Percentiles rank a stretch among this genome's conserved stretches.
These are phyloP conservation scores for Lobophora halterata DNA, from an alignment of 2,888 invertebrate species.

Conservation along the genomic window DNA sequence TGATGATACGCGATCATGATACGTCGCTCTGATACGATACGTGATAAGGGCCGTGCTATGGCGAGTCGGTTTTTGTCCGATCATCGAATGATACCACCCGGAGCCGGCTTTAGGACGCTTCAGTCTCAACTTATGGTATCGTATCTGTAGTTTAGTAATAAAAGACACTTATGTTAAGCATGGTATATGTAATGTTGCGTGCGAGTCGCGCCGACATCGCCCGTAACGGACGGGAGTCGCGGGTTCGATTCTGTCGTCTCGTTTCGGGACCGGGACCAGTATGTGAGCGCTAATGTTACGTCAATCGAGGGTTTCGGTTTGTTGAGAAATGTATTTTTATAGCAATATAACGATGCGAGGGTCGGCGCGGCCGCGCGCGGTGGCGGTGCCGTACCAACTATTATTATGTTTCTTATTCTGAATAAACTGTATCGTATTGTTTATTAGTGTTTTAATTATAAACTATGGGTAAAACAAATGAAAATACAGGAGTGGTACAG, in stretches of 20 bases:
- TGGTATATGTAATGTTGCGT: too few species aligned
- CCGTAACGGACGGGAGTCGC: neutral
- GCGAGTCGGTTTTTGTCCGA: too few species aligned
- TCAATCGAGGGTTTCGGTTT: neutral
- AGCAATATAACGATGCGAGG: conserved; percentile 14
- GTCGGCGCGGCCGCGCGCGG: conserved; percentile 2
- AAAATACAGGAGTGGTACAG: too few species aligned
- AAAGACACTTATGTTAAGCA: conserved; percentile 17
- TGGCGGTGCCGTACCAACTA: conserved; percentile 22
- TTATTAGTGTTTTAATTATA: conserved; percentile 20
- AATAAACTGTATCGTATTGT: conserved; percentile 33
- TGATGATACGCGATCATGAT: too few species aligned
- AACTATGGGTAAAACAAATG: neutral
- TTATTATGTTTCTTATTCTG: conserved; percentile 29
- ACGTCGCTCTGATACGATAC: too few species aligned
- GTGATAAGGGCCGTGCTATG: too few species aligned
- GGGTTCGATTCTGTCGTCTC: conserved; percentile 1
- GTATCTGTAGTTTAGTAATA: conserved; percentile 2
- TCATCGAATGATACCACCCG: too few species aligned
- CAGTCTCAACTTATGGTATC: conserved; percentile 1
- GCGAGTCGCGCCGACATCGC: conserved; percentile 4
- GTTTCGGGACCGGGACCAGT: too few species aligned
- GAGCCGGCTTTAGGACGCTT: conserved; percentile 1
- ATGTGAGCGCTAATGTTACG: too few species aligned
- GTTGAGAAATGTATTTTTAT: neutral